Evolutionary conservation across 2,113 vertebrate genomes (phyloP), one percentile per base, ranked within the genome.

Genomic region (Raphicerus campestris): DNA sequence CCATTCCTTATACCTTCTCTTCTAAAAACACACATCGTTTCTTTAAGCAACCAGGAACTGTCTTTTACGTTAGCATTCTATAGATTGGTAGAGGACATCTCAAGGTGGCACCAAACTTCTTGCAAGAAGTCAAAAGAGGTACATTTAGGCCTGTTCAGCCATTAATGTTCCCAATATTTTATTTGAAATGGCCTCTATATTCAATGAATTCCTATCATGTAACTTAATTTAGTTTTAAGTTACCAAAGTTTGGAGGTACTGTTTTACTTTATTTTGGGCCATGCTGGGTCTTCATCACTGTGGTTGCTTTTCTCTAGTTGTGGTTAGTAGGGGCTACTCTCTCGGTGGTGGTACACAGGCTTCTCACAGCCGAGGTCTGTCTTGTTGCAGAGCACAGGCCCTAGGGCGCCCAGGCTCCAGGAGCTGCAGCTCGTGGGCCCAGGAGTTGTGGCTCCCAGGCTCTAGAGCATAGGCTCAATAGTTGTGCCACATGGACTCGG

Each of bases 311-410:
- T 11, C 19, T 22, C 9, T 35, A 10, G n/a, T 6, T 70, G n/a
- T 22, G 63, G 19, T 35, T 35, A 35, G n/a, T n/a, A 32, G 63
- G 61, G 32, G 61, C 61, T 66, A 1, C 8, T 17, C 16, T n/a
- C 17, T 5, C 4, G 28, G 2, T 66, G 32, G 8, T 35, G 32
- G 60, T 2, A 1, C 17, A 0, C 1, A 2, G 63, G 17, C 63
- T 35, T 35, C 63, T 35, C n/a, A 20, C 17, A 0, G n/a, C 63
- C 4, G 9, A 2, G n/a, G 63, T 35, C 63, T 35, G 63, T 70
- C 63, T 70, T 5, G n/a, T 20, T 70, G 63, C 63, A 70, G n/a
- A 20, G 17, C 1, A 10, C 17, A 35, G 63, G 63, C 63, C n/a
- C 17, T 20, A 35, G 63, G 63, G 63, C 1, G 17, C 63, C 63